These are phyloP conservation scores for Drosophila lacertosa DNA, from an alignment of 1,140 invertebrate species.

Conservation along the genomic window DNA sequence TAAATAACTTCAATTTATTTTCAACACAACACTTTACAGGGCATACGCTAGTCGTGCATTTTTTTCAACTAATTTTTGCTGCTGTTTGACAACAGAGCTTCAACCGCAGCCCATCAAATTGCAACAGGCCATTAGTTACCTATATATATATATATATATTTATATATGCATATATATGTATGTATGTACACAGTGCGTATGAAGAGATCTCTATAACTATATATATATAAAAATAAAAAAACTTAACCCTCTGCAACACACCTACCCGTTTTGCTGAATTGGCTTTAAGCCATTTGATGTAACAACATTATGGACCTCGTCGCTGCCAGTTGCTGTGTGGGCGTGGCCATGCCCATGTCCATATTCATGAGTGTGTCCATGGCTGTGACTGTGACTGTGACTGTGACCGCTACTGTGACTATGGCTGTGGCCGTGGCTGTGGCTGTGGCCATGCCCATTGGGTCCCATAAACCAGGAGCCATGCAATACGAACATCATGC, in stretches of 20 bases:
- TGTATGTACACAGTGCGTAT: neutral
- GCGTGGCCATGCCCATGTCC: slow-evolving; percentile 3
- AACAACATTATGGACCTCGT: slow-evolving; percentile 46
- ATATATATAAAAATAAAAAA: neutral
- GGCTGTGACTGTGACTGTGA: slow-evolving; percentile 40
- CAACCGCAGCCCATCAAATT: slow-evolving; percentile 44
- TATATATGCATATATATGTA: neutral
- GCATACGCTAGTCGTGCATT: neutral
- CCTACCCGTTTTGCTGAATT: slow-evolving; percentile 40
- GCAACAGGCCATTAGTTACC: slow-evolving; percentile 19
- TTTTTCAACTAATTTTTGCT: slow-evolving; percentile 14
- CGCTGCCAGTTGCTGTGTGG: neutral
- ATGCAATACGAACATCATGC: slow-evolving; percentile 91
- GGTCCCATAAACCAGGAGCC: slow-evolving; percentile 85
- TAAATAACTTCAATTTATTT: no score
- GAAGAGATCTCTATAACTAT: neutral
- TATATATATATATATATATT: slow-evolving; percentile 1
- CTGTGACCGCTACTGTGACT: slow-evolving; percentile 39
- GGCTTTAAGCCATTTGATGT: slow-evolving; percentile 55
- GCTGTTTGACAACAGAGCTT: slow-evolving; percentile 15
- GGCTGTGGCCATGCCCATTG: slow-evolving; percentile 56
- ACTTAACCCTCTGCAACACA: slow-evolving; percentile 10
- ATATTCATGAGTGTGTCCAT: slow-evolving; percentile 30
- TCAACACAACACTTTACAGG: no score
- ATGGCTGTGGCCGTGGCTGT: slow-evolving; percentile 50